Base-by-base conservation (phyloP, 2,888 invertebrate species). In the Ichneumoninae sp. region DNA sequence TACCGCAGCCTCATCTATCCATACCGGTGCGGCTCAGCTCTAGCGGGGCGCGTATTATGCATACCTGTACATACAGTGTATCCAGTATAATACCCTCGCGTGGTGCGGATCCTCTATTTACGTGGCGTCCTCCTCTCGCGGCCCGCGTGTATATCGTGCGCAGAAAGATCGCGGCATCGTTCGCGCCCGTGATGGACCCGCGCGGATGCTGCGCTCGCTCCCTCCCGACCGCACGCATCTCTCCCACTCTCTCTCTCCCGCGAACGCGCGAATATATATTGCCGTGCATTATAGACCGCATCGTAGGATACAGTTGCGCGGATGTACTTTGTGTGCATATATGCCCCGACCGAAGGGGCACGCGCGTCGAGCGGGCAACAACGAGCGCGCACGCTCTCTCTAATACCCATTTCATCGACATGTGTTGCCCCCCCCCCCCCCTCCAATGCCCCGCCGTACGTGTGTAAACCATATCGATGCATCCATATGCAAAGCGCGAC, bases 311-410 rank as follows among this genome's bases (percentile, higher is more conserved):
- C 5, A 40, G 8, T 22, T 22, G 26, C 26, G 6, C 44, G 13
- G 30, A 47, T 75, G 30, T 33, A 69, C 54, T 13, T 36, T 62
- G 47, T 19, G 70, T 8, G 8, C 54, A 19, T 2, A 19, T 19
- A 19, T 7, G 19, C 54, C 22, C 54, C 54, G 40, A 40, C 22
- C 19, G 52, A 47, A 44, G 47, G 50, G 82, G 79, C 47, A 54
- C 54, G 30, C 82, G 71, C 80, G 80, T 82, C 62, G 75, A 54
- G 10, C 74, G 33, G 44, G 22, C 72, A 79, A 81, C 76, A 68
- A 68, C 52, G 57, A 80, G 52, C 68, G 66, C 40, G 40, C 66
- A 66, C 66, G 66, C 19, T 54, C 54, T 79, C 69, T 72, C 40
- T 80, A 72, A 80, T 80, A 80, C 66, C 26, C 44, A 72, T 74